phyloP scores from a whole-genome alignment of 2,888 invertebrate genomes.

The Trachelus troglodyta region DNA sequence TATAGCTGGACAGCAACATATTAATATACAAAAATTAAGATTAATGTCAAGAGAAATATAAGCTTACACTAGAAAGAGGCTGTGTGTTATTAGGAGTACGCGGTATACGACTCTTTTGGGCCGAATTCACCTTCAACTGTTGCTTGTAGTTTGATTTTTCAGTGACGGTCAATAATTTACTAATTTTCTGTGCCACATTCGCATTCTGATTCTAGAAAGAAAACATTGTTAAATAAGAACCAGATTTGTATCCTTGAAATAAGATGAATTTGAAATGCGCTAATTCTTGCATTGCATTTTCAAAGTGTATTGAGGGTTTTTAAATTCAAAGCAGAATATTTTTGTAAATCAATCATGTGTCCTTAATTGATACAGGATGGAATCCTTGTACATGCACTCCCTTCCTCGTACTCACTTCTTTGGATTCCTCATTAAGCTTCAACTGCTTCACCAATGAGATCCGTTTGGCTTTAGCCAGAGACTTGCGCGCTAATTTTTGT shows the following conservation, averaged over 20 bases:
- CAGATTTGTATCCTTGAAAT: background rate
- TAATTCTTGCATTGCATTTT: background rate
- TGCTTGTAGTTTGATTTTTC: conserved; percentile 42
- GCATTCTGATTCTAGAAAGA: conserved; percentile 40
- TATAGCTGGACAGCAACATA: background rate
- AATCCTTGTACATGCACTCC: background rate
- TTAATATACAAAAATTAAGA: background rate
- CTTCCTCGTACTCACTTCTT: conserved; percentile 49
- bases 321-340: background rate
- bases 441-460: conserved; percentile 51
- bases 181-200: conserved; percentile 33
- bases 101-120: conserved; percentile 48
- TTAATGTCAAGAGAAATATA: background rate
- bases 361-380: background rate
- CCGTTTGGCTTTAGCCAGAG: conserved; percentile 55
- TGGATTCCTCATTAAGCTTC: conserved; percentile 49
- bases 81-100: conserved; percentile 50
- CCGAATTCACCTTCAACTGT: conserved; percentile 41
- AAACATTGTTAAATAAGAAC: background rate
- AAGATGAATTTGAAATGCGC: background rate
- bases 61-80: conserved; percentile 33
- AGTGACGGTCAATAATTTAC: conserved; percentile 24
- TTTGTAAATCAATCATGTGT: background rate
- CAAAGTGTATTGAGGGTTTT: background rate
- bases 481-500: conserved; percentile 57